These are phyloP conservation scores for Sebastes melanostomus DNA, from an alignment of 2,797 vertebrate genomes.

Conservation along the genomic window DNA sequence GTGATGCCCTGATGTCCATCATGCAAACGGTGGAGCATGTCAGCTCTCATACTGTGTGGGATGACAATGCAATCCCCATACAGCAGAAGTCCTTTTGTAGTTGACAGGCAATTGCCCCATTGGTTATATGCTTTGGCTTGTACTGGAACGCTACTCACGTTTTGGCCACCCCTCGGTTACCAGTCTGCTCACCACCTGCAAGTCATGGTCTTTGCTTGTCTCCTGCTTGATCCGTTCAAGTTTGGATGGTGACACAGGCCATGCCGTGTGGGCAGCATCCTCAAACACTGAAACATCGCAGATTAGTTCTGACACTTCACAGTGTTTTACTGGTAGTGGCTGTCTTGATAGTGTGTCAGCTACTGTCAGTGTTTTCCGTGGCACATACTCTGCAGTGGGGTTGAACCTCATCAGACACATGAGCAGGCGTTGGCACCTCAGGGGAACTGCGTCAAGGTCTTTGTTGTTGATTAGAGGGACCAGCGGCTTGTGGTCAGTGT, in stretches of 20 bases:
- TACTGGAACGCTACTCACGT: neutral
- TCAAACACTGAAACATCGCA: neutral
- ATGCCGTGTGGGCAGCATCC: neutral
- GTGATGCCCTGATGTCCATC: constrained; percentile 15
- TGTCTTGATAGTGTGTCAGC: neutral
- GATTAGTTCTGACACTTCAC: neutral
- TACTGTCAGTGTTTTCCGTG: neutral
- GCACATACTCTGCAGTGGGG: neutral
- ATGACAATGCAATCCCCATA: neutral
- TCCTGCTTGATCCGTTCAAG: no score
- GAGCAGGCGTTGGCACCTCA: neutral
- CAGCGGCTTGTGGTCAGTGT: neutral
- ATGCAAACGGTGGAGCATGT: neutral
- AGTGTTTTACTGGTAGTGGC: neutral
- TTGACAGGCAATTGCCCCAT: neutral
- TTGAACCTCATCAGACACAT: constrained; percentile 1
- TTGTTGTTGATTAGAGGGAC: neutral
- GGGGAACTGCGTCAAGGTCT: neutral
- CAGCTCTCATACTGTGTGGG: neutral
- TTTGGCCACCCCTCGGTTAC: neutral
- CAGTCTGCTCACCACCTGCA: no score
- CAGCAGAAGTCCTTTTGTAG: neutral
- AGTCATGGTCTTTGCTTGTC: no score
- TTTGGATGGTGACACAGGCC: neutral
- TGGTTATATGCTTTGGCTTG: constrained; percentile 1